Conservation (phyloP, 2,888 invertebrate genomes). For the Macroteleia sp. region DNA sequence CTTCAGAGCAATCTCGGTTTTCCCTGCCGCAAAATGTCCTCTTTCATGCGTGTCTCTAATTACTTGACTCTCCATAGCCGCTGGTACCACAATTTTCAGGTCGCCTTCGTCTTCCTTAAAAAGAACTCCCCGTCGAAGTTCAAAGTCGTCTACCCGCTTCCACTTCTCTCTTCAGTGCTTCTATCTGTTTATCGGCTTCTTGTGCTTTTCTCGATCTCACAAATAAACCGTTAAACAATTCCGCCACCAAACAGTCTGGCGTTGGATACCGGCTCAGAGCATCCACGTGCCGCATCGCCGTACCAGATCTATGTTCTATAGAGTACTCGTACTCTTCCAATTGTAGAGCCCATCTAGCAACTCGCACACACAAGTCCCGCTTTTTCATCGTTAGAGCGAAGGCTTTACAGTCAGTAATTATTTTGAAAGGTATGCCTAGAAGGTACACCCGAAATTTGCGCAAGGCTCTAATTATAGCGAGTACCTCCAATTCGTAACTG, state of each 20-base stretch:
- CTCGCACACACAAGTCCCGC: not conserved
- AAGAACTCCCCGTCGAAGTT: not conserved
- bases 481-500: too few relatives aligned
- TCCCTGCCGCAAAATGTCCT: not conserved
- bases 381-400: constrained; percentile 3
- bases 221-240: constrained; percentile 2
- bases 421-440: constrained; percentile 18
- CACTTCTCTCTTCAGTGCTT: not conserved
- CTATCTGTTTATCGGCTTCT: not conserved
- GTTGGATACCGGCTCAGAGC: constrained; percentile 21
- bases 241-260: not conserved
- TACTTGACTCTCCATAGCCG: not conserved
- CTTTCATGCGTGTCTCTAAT: not conserved
- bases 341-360: not conserved
- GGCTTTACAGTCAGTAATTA: not conserved
- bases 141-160: not conserved
- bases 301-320: constrained; percentile 18
- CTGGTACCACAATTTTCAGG: not conserved
- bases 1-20: not conserved
- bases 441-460: too few relatives aligned
- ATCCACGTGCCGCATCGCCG: too few relatives aligned
- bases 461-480: too few relatives aligned
- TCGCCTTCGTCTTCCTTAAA: not conserved
- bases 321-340: constrained; percentile 28
- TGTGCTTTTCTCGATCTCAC: constrained; percentile 12